Evolutionary conservation across 2,888 invertebrate genomes (phyloP), one percentile per base, ranked within the genome.

Genomic region (Tipula unca): DNA sequence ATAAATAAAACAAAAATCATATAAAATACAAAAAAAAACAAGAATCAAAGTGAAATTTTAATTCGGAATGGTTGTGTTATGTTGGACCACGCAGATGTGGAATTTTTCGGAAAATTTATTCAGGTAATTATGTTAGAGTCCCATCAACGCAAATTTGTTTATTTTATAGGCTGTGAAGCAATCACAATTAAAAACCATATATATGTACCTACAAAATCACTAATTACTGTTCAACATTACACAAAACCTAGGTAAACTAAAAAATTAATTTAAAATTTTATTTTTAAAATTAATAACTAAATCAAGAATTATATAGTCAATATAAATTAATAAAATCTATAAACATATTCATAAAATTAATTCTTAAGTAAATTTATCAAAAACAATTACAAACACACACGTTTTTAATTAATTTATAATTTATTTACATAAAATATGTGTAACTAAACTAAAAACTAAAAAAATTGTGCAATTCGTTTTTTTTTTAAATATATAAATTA

Each of bases 361-460:
- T 48, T 48, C n/a, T 14, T 14, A 17, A 48, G n/a, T n/a, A n/a
- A n/a, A 48, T 48, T n/a, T n/a, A 48, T 3, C 48, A 3, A 48
- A n/a, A 14, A n/a, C 3, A 48, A 39, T 13, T 13, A 39, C n/a
- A 48, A 14, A 48, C n/a, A 39, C 10, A 17, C 25, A 69, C 25
- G 6, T 69, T 69, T 69, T 69, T 69, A 69, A 69, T 69, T 69
- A 69, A 69, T 69, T 69, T 69, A 69, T 69, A 69, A 69, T 69
- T 69, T 69, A 69, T 69, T 69, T 69, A 69, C 69, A 69, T 25
- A 69, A 69, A 69, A 48, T 48, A 48, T 48, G 36, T 36, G 6
- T 36, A 17, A 17, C n/a, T 48, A 48, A 69, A 25, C 10, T 25
- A 25, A 69, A 69, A 69, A 69, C 20, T 25, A 69, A 3, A 69